Evolutionary conservation across 1,140 invertebrate genomes (phyloP), one percentile per base, ranked within the genome.

Genomic region (Drosophila leontia): DNA sequence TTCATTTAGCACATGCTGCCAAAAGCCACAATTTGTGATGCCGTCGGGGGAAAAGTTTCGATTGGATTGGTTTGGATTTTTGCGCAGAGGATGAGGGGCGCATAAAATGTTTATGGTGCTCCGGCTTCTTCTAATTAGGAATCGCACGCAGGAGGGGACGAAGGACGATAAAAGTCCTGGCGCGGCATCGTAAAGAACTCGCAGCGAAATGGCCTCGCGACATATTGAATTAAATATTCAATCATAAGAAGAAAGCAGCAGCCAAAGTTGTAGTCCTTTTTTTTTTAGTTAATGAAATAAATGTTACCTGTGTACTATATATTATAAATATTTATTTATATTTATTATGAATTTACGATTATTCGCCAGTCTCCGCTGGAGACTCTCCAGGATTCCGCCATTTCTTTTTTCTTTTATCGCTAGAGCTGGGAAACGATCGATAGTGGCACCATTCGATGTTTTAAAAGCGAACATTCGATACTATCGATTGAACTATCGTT

Each of bases 161-260:
- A n/a, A 39, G 5, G 13, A 41, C 6, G 26, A 55, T 13, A 32
- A 37, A n/a, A 9, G 56, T 42, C 42, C 48, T 37, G 58, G 64
- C 26, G 26, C 26, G 26, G 26, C 63, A 59, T 77, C 75, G 63
- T 77, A 77, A 77, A 77, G 64, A 63, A 76, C 39, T 55, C 56
- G 39, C 39, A 51, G 37, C 55, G 56, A 83, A 86, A 83, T 88
- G 71, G 67, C 75, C 48, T 62, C 71, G 72, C 84, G 62, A 79
- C 83, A 87, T 83, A 87, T 87, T 87, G 83, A 87, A 87, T 87
- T 88, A 87, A 87, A 87, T 87, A 87, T 87, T 87, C 84, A 87
- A 87, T 87, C 83, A 87, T 83, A 83, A 64, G 80, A 80, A 88
- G 76, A 77, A 83, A 83, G 34, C n/a, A 37, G 34, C 29, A 69